phyloP scores from a whole-genome alignment of 2,113 vertebrate species.

The Mobula birostris region DNA sequence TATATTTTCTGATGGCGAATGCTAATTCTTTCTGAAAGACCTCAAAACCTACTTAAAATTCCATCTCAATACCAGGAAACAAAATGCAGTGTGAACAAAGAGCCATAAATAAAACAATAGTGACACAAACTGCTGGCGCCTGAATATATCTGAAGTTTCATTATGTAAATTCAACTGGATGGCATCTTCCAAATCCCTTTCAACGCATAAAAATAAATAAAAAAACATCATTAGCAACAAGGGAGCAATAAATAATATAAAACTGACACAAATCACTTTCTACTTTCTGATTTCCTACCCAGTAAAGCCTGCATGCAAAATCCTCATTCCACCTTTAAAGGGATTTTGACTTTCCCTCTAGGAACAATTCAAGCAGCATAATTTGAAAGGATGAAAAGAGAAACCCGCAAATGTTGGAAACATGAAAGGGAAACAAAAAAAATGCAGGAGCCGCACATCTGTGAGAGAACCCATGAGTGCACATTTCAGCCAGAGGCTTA shows the following conservation, averaged over 20 bases:
- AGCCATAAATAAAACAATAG: constrained; percentile 21
- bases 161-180: constrained; percentile 37
- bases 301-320: not conserved
- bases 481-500: not conserved
- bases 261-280: constrained; percentile 11
- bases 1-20: not conserved
- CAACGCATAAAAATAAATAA: constrained; percentile 35
- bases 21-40: constrained; percentile 6
- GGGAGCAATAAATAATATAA: constrained; percentile 27
- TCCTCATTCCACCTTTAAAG: constrained; percentile 20
- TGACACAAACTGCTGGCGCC: constrained; percentile 1
- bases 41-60: constrained; percentile 19
- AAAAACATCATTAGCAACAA: constrained; percentile 28
- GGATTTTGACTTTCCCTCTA: not conserved
- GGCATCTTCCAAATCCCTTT: constrained; percentile 18
- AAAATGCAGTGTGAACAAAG: constrained; percentile 7
- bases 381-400: constrained; percentile 11
- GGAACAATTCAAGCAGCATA: constrained; percentile 16
- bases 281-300: not conserved
- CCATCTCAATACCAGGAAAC: not conserved
- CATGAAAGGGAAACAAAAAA: not conserved
- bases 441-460: not conserved
- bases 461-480: not conserved
- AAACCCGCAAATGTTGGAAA: not conserved
- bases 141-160: constrained; percentile 24